Percentiles rank a stretch among this genome's conserved stretches.
These are phyloP conservation scores for Mohoua ochrocephala DNA, from an alignment of 2,113 vertebrate genomes.

Conservation along the genomic window DNA sequence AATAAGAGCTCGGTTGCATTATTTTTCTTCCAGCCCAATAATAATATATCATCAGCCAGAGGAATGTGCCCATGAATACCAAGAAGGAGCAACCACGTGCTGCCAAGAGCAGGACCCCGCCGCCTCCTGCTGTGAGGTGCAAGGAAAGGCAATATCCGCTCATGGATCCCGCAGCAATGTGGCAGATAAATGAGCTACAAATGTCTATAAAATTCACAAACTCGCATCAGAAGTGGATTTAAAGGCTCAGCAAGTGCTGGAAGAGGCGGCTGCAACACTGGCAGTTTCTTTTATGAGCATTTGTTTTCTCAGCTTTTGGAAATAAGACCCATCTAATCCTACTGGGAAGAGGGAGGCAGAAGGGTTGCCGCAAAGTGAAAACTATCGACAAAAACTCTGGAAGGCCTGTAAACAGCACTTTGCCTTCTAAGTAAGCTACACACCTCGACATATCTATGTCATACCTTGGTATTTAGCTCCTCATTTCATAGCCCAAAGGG, in stretches of 20 bases:
- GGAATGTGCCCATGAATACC: neutral
- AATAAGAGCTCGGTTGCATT: neutral
- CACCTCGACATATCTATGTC: neutral
- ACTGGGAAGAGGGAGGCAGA: neutral
- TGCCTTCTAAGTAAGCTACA: neutral
- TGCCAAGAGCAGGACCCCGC: neutral
- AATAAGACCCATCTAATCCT: neutral
- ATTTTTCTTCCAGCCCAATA: neutral
- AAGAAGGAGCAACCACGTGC: neutral
- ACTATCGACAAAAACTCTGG: neutral
- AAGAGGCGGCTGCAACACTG: neutral
- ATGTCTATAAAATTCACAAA: slow-evolving; percentile 7
- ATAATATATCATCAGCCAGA: neutral
- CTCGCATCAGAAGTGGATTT: neutral
- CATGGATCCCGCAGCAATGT: neutral
- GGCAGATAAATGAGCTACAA: slow-evolving; percentile 12
- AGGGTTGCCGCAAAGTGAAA: neutral
- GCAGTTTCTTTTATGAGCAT: neutral
- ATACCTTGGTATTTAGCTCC: neutral
- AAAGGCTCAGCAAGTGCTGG: neutral
- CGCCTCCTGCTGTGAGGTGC: neutral
- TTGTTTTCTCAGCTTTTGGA: neutral
- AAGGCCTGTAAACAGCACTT: neutral
- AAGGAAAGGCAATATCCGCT: slow-evolving; percentile 7
- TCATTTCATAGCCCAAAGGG: neutral